phyloP scores from a whole-genome alignment of 2,888 invertebrate species.

The Drosophila stalkeri region DNA sequence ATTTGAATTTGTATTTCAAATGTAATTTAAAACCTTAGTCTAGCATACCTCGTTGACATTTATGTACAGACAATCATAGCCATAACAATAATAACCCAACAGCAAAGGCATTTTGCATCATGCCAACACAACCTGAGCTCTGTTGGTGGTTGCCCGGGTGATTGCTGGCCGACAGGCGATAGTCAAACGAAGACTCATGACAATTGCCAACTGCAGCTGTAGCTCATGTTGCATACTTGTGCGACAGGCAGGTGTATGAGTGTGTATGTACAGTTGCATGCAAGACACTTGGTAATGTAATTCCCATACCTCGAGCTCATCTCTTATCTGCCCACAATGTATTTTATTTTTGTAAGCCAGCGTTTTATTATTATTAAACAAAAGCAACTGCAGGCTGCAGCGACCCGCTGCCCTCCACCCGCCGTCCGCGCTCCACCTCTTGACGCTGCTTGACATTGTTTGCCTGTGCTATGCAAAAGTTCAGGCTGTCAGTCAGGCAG shows the following conservation, averaged over 20 bases:
- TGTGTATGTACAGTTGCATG: conserved; percentile 15
- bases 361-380: conserved; percentile 71
- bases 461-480: conserved; percentile 51
- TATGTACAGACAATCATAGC: conserved; percentile 13
- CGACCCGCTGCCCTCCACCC: neutral
- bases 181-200: conserved; percentile 58
- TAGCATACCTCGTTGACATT: conserved; percentile 6
- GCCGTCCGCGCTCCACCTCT: neutral
- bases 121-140: conserved; percentile 25
- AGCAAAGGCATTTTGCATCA: conserved; percentile 49
- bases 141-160: conserved; percentile 63
- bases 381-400: conserved; percentile 35
- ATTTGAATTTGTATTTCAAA: neutral
- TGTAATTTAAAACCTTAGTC: neutral
- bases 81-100: conserved; percentile 54
- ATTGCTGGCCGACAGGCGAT: conserved; percentile 62
- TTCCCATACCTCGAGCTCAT: conserved; percentile 27
- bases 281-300: conserved; percentile 60
- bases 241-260: neutral
- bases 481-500: conserved; percentile 63
- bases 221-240: conserved; percentile 6
- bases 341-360: conserved; percentile 41
- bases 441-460: conserved; percentile 64
- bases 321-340: conserved; percentile 28
- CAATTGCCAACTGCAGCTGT: conserved; percentile 56